Conservation (phyloP, 2,888 invertebrate species). For the Perizoma flavofasciatum region DNA sequence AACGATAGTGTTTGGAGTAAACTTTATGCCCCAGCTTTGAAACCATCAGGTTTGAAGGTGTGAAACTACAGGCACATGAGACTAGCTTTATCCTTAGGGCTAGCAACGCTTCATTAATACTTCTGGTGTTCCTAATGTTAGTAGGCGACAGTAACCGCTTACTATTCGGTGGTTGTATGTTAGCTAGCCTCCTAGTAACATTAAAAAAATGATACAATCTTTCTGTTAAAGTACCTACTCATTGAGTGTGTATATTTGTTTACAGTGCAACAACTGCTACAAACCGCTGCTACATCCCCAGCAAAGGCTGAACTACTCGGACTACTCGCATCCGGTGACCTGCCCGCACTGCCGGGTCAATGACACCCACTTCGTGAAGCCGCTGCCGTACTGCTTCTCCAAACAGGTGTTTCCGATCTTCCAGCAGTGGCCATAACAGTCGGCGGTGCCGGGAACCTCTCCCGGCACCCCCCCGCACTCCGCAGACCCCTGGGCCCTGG, state of each 20-base stretch:
- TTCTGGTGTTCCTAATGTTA: too few species aligned
- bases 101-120: too few species aligned
- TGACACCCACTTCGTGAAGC: slow-evolving; percentile 98
- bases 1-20: background rate
- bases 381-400: slow-evolving; percentile 92
- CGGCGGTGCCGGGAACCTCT: slow-evolving; percentile 87
- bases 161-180: too few species aligned
- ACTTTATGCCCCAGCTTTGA: background rate
- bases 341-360: slow-evolving; percentile 96
- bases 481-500: slow-evolving; percentile 65
- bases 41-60: background rate
- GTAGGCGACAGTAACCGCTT: too few species aligned
- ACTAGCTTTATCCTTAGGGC: too few species aligned
- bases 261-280: slow-evolving; percentile 96
- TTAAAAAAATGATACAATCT: too few species aligned
- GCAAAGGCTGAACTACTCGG: slow-evolving; percentile 95
- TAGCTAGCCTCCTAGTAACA: too few species aligned
- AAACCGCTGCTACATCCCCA: slow-evolving; percentile 94
- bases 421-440: slow-evolving; percentile 95
- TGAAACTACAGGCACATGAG: too few species aligned
- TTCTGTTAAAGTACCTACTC: too few species aligned
- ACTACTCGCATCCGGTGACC: slow-evolving; percentile 95
- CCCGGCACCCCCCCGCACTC: slow-evolving; percentile 75
- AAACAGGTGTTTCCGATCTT: slow-evolving; percentile 87
- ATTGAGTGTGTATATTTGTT: slow-evolving; percentile 24